Percentiles rank a stretch among this genome's conserved stretches.
Conservation (phyloP, 2,888 invertebrate species). For the Leptothorax acervorum region DNA sequence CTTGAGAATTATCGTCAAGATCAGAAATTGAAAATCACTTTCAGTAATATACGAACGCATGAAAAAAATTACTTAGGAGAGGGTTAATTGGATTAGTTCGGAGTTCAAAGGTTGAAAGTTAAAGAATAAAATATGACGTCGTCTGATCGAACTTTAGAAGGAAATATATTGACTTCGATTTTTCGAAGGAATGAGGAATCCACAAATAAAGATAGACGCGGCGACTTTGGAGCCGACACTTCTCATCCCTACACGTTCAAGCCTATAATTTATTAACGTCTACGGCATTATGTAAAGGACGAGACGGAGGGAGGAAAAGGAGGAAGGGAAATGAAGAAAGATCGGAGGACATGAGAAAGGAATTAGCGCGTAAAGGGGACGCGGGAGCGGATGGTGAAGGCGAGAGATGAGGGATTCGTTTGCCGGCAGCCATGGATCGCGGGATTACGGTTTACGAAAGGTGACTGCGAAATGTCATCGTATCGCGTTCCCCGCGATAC, state of each 20-base stretch:
- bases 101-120: not conserved
- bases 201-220: not conserved
- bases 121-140: not conserved
- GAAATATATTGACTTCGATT: not conserved
- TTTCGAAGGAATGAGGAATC: not conserved
- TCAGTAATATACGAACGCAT: not conserved
- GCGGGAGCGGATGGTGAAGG: slow-evolving; percentile 59
- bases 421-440: slow-evolving; percentile 66
- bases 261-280: slow-evolving; percentile 27
- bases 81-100: not conserved
- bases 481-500: slow-evolving; percentile 61
- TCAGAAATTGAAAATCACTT: not conserved
- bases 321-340: slow-evolving; percentile 20
- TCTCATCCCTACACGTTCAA: not conserved
- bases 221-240: not conserved
- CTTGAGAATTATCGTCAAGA: not conserved
- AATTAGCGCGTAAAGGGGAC: slow-evolving; percentile 41
- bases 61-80: not conserved
- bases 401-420: slow-evolving; percentile 67
- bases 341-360: slow-evolving; percentile 50
- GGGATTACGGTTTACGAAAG: slow-evolving; percentile 75
- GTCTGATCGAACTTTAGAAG: not conserved
- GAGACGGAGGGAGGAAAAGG: not conserved
- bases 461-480: slow-evolving; percentile 75
- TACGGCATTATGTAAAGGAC: not conserved